Conservation (phyloP, 2,113 vertebrate genomes). For the Phycodurus eques region DNA sequence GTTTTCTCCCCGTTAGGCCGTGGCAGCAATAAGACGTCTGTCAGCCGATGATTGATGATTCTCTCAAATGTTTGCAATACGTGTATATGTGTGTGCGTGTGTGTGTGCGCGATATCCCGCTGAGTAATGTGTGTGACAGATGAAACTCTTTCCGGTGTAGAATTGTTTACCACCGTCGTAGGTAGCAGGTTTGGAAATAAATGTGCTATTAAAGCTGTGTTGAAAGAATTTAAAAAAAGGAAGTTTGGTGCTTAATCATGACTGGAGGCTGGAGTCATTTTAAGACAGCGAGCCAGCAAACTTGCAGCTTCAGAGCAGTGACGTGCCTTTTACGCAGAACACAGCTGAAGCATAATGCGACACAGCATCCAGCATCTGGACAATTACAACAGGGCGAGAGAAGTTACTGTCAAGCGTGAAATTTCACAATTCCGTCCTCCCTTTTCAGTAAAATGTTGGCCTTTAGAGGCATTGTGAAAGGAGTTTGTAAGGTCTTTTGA, state of each 20-base stretch:
- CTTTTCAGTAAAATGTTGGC: too few species aligned
- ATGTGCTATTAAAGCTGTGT: conserved; percentile 14
- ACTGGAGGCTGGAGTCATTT: conserved; percentile 1
- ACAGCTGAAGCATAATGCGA: too few species aligned
- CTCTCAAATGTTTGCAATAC: conserved; percentile 13
- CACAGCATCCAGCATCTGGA: too few species aligned
- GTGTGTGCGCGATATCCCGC: background rate
- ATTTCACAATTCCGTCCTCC: too few species aligned
- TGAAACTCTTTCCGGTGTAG: conserved; percentile 19
- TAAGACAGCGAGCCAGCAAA: too few species aligned
- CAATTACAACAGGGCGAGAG: too few species aligned
- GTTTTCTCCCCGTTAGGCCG: background rate
- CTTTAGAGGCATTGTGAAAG: too few species aligned
- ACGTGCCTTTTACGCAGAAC: too few species aligned
- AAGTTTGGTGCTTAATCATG: conserved; percentile 11
- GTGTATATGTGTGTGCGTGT: background rate
- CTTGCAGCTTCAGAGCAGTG: too few species aligned
- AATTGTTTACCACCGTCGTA: conserved; percentile 6
- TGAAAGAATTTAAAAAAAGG: conserved; percentile 7
- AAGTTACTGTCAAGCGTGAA: too few species aligned
- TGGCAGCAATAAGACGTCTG: background rate
- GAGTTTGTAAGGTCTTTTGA: too few species aligned
- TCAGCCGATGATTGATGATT: background rate
- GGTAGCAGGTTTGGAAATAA: conserved; percentile 10
- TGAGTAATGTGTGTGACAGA: conserved; percentile 32